Base-by-base conservation (phyloP, 2,888 invertebrate genomes). In the Metellina segmentata region DNA sequence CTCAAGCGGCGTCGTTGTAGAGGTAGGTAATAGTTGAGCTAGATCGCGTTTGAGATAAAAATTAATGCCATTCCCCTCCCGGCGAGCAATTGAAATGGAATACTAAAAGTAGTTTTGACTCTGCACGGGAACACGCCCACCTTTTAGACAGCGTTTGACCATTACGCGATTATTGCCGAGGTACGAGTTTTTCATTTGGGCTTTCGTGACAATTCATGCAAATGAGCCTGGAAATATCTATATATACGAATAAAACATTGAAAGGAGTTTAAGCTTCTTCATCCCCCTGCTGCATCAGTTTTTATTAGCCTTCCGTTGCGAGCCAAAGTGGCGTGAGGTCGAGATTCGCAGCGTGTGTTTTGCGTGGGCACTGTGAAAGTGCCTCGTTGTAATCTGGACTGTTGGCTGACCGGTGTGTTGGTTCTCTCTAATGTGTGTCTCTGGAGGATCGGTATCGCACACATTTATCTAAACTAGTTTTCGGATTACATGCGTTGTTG, bases 61-160 rank as follows among this genome's bases (percentile, higher is more conserved):
- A 88, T 61, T 61, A 61, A 53, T 88, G 61, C 74, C 74, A 75
- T 81, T 87, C 69, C 71, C 4, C 34, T 16, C 61, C 61, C 61
- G 71, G 74, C 61, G 71, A 53, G 69, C 72, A 81, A 81, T 75
- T 88, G 88, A 88, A 88, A 88, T 81, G 81, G 74, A 88, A 82
- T 75, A 53, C 49, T 69, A 86, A 86, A 86, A 86, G 74, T 85
- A 85, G 74, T 53, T 53, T 74, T 34, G 85, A 34, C 77, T 72
- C 51, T 61, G 61, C 70, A 61, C 13, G 72, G 34, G 8, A 81
- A 81, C 75, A 72, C 88, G 81, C 88, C 88, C 85, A 79, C 79
- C 78, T 75, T 90, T 85, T 78, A 90, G 78, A 90, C 83, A 90
- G 77, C 48, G 69, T 71, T 79, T 78, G 83, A 74, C 89, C 89